A percentile compares a stretch with the other conserved stretches of the same genome.
These are phyloP conservation scores for Lycodopsis pacificus DNA, from an alignment of 2,797 vertebrate species.

Conservation along the genomic window DNA sequence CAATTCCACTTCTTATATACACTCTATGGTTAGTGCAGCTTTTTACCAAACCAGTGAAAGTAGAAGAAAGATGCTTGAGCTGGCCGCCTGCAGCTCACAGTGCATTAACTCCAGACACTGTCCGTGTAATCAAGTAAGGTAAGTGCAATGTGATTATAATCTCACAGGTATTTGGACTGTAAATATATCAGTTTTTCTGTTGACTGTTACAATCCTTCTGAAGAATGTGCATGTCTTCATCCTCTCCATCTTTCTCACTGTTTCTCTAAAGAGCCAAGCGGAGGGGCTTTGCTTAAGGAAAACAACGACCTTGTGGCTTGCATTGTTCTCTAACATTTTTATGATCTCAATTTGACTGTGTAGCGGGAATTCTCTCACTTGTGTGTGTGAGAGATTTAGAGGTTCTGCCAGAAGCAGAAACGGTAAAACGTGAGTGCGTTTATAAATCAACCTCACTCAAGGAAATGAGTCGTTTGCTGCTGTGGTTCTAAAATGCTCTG, in stretches of 20 bases:
- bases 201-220: not conserved
- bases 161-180: not conserved
- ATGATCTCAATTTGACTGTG: slow-evolving; percentile 16
- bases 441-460: slow-evolving; percentile 71
- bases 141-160: not conserved
- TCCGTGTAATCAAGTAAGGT: not conserved
- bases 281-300: not conserved
- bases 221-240: not conserved
- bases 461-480: slow-evolving; percentile 62
- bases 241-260: not conserved
- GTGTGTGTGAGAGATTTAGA: slow-evolving; percentile 24
- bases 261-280: not conserved
- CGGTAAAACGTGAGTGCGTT: slow-evolving; percentile 40
- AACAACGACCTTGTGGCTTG: not conserved
- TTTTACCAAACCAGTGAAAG: not conserved
- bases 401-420: slow-evolving; percentile 25
- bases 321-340: slow-evolving; percentile 22
- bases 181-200: not conserved
- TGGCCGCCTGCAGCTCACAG: not conserved
- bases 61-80: not conserved
- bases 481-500: slow-evolving; percentile 14
- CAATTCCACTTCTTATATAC: too few species aligned
- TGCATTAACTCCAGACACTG: not conserved
- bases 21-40: not conserved
- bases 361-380: not conserved